Evolutionary conservation across 1,140 invertebrate species (phyloP), one percentile per base, ranked within the genome.

Genomic region (Melitaea cinxia): DNA sequence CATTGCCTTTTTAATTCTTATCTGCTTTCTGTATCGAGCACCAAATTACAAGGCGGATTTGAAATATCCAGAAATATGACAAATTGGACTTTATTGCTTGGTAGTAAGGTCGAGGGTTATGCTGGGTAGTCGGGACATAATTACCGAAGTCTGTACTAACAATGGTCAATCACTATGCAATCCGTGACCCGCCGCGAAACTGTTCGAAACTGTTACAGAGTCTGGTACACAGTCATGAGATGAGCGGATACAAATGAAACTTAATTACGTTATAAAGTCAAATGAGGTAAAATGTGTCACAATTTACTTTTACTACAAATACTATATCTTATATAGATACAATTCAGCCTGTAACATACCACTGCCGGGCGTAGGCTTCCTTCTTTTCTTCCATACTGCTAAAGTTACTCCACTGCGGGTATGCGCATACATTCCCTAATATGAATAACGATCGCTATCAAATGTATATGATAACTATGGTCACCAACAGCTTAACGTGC

Each of bases 121-220:
- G 10, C 12, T 12, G 42, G 24, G 53, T 3, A 1, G 30, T n/a
- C 19, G 45, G 28, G 55, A 56, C 47, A 45, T 73, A 67, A 77
- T 71, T 72, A 67, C 74, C 58, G 37, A 26, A 23, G 54, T 35
- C 61, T 30, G 47, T 62, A 60, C 65, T 68, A 71, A 78, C 75
- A 76, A 78, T 75, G 75, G 69, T 75, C 74, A 72, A 81, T 81
- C 73, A 75, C 64, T 61, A 55, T 66, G 60, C 65, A 73, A 72
- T 50, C 72, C 37, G 55, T 63, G 71, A 64, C 53, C 61, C 19
- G 61, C 60, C 52, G 69, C 65, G 39, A 72, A 62, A 71, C 54
- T 37, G 23, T 37, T 17, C 65, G 39, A 72, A 62, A 71, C 54
- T 37, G 23, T 37, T 17, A 50, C 62, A 23, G 5, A 10, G 24